Percentiles rank a stretch among this genome's conserved stretches.
These are phyloP conservation scores for Apolygus lucorum DNA, from an alignment of 1,140 invertebrate genomes.

Conservation along the genomic window DNA sequence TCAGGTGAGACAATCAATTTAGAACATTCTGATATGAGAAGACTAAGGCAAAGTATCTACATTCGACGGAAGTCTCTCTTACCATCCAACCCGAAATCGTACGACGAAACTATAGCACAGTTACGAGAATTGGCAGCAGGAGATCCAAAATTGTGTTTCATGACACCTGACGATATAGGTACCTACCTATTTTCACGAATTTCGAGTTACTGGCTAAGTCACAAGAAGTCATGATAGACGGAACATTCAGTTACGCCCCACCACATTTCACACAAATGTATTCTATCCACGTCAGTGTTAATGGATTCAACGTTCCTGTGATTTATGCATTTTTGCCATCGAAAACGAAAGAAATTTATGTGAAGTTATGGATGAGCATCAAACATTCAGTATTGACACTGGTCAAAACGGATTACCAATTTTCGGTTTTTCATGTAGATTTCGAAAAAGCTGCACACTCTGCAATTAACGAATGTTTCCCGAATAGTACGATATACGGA, in stretches of 20 bases:
- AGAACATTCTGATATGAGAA: too few species aligned
- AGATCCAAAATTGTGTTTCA: too few species aligned
- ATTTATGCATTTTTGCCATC: not conserved
- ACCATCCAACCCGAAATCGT: too few species aligned
- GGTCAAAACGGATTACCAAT: not conserved
- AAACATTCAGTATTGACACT: not conserved
- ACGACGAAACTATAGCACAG: too few species aligned
- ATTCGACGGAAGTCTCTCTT: too few species aligned
- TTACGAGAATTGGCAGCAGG: too few species aligned
- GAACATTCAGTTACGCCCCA: not conserved
- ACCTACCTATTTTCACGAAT: too few species aligned
- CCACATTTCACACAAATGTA: not conserved
- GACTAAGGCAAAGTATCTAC: too few species aligned
- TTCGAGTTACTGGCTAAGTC: too few species aligned
- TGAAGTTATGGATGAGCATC: not conserved
- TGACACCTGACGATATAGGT: too few species aligned
- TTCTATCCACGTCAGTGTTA: not conserved
- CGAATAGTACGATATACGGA: not conserved
- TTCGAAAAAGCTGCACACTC: not conserved
- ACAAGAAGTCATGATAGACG: too few species aligned
- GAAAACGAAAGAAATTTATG: not conserved
- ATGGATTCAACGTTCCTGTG: constrained; percentile 1
- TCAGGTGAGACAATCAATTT: too few species aligned
- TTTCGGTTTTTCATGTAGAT: not conserved
- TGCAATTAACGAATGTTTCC: not conserved